phyloP scores from a whole-genome alignment of 2,888 invertebrate species.

The Eristalinus sepulchralis region DNA sequence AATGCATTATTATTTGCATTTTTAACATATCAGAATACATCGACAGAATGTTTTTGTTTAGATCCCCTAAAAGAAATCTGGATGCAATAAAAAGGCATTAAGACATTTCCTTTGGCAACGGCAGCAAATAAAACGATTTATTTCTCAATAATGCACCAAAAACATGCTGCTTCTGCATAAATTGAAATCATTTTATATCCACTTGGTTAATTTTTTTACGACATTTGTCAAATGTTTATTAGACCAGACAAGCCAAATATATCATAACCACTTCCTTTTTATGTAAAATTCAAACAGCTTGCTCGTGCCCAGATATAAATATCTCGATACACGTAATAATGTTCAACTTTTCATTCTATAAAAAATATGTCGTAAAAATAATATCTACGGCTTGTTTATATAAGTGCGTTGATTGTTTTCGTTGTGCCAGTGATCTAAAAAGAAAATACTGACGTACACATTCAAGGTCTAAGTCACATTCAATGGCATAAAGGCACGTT shows the following conservation, averaged over 20 bases:
- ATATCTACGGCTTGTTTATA: not conserved
- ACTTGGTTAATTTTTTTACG: not conserved
- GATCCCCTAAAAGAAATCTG: not conserved
- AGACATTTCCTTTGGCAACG: not conserved
- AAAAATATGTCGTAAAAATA: not conserved
- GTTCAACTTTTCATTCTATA: not conserved
- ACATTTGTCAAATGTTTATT: not conserved
- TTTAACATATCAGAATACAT: too few species aligned
- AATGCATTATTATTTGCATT: not conserved
- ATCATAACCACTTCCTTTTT: not conserved
- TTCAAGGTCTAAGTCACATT: not conserved
- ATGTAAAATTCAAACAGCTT: not conserved
- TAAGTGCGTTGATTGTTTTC: not conserved
- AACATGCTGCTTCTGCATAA: not conserved
- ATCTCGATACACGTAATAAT: not conserved
- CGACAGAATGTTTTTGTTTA: too few species aligned
- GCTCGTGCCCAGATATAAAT: not conserved
- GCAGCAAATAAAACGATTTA: not conserved
- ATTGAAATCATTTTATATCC: not conserved
- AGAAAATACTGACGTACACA: slow-evolving; percentile 1
- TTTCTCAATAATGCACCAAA: not conserved
- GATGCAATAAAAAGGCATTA: not conserved
- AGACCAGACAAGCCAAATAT: not conserved
- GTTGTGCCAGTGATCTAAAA: not conserved
- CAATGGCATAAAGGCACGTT: not conserved